Evolutionary conservation across 2,888 invertebrate genomes (phyloP), one percentile per base, ranked within the genome.

Genomic region (Spilarctia lutea): DNA sequence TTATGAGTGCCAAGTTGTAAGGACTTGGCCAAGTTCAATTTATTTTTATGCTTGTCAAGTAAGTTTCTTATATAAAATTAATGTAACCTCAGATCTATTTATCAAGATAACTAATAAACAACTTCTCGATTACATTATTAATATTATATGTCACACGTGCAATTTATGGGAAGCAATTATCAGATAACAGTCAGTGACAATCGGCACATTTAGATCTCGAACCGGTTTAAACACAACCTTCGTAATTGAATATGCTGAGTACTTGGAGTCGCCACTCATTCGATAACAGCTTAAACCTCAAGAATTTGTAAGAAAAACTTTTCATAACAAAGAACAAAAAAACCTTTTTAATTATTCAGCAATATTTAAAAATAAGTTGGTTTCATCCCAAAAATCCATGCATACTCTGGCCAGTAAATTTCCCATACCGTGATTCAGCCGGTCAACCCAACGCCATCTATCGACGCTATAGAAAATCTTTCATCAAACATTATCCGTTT

Each of bases 151-250:
- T 69, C 69, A 69, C 69, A 48, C 60, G 68, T 73, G 42, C 48
- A 73, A 69, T 52, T 33, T 65, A 65, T 73, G 65, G 27, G 69
- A 73, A 75, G 69, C 72, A 65, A 81, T 76, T 69, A 75, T 24
- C 27, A 48, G 48, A 72, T 67, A 76, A 72, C 69, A 75, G 71
- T 35, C 65, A n/a, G 71, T 73, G 85, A 83, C 81, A 81, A 67
- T 81, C 71, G 35, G 24, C 30, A 75, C 65, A 74, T 70, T 81
- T 81, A 75, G 16, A 48, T n/a, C n/a, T 24, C 66, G 65, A 71
- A 79, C 82, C 70, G 76, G 84, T 81, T 73, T 30, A 7, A 8
- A 45, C n/a, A 68, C 16, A 27, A 27, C 11, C 27, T 39, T 27
- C 20, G 35, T 65, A 69, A 68, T 68, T 48, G 27, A 68, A 68